phyloP scores from a whole-genome alignment of 1,140 invertebrate species.

The Tribolium castaneum region DNA sequence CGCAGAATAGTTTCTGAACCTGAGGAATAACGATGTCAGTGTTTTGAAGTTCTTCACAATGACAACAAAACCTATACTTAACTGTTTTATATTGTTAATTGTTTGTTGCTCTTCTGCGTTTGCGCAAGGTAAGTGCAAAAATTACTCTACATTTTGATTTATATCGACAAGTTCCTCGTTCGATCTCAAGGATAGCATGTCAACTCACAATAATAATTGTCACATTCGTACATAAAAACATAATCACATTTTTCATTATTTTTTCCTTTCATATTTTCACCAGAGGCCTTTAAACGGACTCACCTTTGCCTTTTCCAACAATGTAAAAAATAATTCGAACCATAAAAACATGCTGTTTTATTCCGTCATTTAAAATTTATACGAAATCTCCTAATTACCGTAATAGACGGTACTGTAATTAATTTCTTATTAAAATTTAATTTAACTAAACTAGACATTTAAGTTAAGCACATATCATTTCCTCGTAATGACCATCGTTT shows the following conservation, averaged over 20 bases:
- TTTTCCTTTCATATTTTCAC: not conserved
- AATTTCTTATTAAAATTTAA: not conserved
- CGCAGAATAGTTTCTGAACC: constrained; percentile 26
- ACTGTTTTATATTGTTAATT: constrained; percentile 23
- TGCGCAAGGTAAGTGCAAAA: constrained; percentile 41
- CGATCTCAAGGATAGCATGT: constrained; percentile 22
- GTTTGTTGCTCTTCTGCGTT: constrained; percentile 31
- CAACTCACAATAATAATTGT: not conserved
- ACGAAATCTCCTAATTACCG: not conserved
- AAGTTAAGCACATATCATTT: not conserved
- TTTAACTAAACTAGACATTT: not conserved
- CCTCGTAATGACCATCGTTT: not conserved
- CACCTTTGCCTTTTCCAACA: not conserved
- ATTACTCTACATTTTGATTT: constrained; percentile 20
- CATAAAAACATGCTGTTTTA: not conserved
- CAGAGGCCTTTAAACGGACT: not conserved
- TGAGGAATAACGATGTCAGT: constrained; percentile 37
- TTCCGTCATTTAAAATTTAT: not conserved
- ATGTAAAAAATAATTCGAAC: not conserved
- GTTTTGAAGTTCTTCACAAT: constrained; percentile 39
- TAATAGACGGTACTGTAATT: not conserved
- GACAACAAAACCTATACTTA: constrained; percentile 36
- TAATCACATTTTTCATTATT: not conserved
- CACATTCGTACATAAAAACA: not conserved
- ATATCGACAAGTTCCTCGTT: constrained; percentile 28